Conservation (phyloP, 2,797 vertebrate species). For the Artibeus jamaicensis region DNA sequence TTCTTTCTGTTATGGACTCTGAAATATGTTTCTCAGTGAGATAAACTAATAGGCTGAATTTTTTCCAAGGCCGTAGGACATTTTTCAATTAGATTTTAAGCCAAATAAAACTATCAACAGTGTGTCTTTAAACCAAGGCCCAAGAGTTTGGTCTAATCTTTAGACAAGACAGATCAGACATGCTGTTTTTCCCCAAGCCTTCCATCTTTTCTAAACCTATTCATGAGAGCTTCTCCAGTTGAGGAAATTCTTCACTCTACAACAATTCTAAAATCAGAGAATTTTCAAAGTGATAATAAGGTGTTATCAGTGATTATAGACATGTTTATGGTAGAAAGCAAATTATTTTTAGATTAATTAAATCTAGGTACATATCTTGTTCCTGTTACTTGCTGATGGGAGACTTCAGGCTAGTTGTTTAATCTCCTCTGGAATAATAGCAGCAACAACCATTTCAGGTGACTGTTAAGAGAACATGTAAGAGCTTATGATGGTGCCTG, state of each 20-base stretch:
- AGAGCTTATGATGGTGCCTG: background rate
- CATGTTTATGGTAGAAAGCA: background rate
- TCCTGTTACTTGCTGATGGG: background rate
- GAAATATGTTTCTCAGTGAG: conserved; percentile 25
- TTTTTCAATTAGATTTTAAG: conserved; percentile 34
- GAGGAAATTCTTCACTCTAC: background rate
- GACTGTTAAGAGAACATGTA: background rate
- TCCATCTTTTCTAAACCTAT: background rate
- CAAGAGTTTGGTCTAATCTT: background rate
- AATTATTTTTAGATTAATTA: background rate
- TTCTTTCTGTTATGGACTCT: conserved; percentile 24
- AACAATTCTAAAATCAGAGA: background rate
- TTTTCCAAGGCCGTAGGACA: background rate
- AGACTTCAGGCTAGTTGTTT: background rate
- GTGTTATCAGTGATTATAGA: background rate
- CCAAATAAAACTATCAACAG: conserved; percentile 56
- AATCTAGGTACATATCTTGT: background rate
- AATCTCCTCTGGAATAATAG: background rate
- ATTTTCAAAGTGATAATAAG: background rate
- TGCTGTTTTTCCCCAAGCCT: background rate
- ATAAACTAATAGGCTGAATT: conserved; percentile 15
- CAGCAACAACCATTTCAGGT: background rate
- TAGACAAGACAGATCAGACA: background rate
- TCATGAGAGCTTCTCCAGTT: background rate
- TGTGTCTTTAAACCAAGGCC: background rate